Evolutionary conservation across 2,888 invertebrate genomes (phyloP).

Genomic region (Homarus gammarus): DNA sequence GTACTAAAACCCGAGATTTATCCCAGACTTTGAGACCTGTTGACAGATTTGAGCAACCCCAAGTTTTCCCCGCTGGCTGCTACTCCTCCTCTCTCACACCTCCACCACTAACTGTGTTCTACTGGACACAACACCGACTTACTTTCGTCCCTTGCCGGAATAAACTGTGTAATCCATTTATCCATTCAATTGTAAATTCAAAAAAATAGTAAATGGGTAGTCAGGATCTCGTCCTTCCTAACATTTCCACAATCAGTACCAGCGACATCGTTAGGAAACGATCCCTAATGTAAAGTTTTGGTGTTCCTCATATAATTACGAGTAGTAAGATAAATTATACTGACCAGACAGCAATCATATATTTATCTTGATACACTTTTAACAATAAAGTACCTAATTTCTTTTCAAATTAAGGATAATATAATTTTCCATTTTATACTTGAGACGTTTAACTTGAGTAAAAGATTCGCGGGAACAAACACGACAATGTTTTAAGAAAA

Average conservation of each 20-base stretch:
- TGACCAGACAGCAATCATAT: too few relatives aligned
- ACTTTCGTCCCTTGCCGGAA: constrained; percentile 54
- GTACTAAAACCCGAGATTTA: background rate
- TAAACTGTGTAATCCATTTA: constrained; percentile 57
- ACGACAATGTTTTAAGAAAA: too few relatives aligned
- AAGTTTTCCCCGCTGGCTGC: background rate
- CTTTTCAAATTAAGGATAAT: too few relatives aligned
- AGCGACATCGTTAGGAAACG: constrained; percentile 45
- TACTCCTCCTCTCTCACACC: too few relatives aligned
- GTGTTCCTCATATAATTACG: background rate
- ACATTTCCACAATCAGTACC: constrained; percentile 45
- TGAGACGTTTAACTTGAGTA: too few relatives aligned
- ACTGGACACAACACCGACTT: too few relatives aligned
- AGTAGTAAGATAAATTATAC: too few relatives aligned
- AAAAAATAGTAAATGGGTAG: constrained; percentile 31
- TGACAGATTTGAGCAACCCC: background rate
- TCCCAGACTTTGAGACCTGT: background rate
- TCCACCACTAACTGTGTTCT: too few relatives aligned
- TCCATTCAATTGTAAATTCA: constrained; percentile 56
- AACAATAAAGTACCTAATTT: too few relatives aligned
- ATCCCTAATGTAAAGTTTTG: constrained; percentile 16
- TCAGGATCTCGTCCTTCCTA: constrained; percentile 23
- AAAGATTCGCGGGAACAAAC: too few relatives aligned
- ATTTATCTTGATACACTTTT: too few relatives aligned
- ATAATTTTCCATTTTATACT: too few relatives aligned